Conservation (phyloP, 92 coral and sea anemone genomes). For the Paramuricea clavata region DNA sequence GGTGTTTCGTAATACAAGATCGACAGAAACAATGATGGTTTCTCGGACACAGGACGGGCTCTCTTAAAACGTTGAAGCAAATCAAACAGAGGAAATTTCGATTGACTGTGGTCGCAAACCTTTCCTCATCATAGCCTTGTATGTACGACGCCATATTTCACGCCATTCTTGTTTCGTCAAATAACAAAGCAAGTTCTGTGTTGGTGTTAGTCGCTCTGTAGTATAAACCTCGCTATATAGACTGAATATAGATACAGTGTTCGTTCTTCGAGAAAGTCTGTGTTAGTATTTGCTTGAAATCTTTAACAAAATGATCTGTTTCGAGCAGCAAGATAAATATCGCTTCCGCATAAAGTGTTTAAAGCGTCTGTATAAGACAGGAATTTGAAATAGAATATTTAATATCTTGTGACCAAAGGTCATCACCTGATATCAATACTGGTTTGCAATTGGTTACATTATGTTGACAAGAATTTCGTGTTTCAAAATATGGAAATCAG, state of each 20-base stretch:
- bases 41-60: neutral
- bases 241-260: constrained; percentile 5
- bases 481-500: too few species aligned
- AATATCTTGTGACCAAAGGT: constrained; percentile 1
- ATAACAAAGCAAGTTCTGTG: neutral
- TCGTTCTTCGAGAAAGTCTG: neutral
- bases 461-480: too few species aligned
- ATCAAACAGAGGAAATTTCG: neutral
- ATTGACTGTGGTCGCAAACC: neutral
- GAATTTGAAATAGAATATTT: neutral
- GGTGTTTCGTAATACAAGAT: neutral
- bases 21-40: neutral
- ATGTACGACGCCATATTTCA: neutral
- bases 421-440: neutral
- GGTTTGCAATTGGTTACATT: neutral
- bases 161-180: constrained; percentile 6
- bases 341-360: neutral
- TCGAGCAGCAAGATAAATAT: too few species aligned
- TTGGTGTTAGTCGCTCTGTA: neutral
- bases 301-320: neutral
- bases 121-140: constrained; percentile 3
- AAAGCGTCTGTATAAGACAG: neutral
- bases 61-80: neutral
- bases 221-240: neutral
- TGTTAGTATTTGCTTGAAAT: neutral